phyloP scores from a whole-genome alignment of 23 tunicate genomes.

The Aplidium turbinatum region DNA sequence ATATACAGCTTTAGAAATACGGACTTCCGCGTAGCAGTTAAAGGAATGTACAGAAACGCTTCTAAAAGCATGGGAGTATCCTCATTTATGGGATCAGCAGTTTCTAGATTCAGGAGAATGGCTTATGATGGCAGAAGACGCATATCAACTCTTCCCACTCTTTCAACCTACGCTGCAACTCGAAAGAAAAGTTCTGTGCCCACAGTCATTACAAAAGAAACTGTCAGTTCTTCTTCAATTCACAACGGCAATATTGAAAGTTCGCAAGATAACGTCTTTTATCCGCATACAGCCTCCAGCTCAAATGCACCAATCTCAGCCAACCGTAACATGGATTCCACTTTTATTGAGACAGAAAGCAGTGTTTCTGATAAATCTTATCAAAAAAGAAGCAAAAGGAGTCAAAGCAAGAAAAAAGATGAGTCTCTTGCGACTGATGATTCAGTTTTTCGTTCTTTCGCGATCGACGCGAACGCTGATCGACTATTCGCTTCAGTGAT shows the following conservation, averaged over 20 bases:
- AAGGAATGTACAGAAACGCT: constrained; percentile 31
- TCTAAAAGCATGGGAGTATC: constrained; percentile 11
- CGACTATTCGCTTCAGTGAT: constrained; percentile 71
- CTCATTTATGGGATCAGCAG: constrained; percentile 31
- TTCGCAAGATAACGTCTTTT: not conserved
- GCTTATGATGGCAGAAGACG: constrained; percentile 63
- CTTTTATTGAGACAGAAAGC: not conserved
- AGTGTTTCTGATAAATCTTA: not conserved
- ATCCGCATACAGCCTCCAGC: not conserved
- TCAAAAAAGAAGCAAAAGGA: constrained; percentile 1
- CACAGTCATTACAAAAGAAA: constrained; percentile 3
- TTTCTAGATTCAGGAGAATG: too few species aligned
- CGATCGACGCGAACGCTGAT: constrained; percentile 76
- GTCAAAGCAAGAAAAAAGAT: too few species aligned
- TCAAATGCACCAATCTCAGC: too few species aligned
- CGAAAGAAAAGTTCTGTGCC: constrained; percentile 1
- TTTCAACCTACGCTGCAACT: constrained; percentile 6
- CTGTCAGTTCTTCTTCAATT: too few species aligned
- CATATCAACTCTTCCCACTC: constrained; percentile 40
- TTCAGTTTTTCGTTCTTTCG: constrained; percentile 81
- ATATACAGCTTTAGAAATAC: constrained; percentile 62
- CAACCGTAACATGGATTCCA: too few species aligned
- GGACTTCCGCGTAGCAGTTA: constrained; percentile 59
- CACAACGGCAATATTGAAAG: too few species aligned
- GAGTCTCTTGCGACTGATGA: constrained; percentile 39